Percentiles rank a stretch among this genome's conserved stretches.
Evolutionary conservation across 2,888 invertebrate species (phyloP).

Genomic region (Linyphia triangularis): DNA sequence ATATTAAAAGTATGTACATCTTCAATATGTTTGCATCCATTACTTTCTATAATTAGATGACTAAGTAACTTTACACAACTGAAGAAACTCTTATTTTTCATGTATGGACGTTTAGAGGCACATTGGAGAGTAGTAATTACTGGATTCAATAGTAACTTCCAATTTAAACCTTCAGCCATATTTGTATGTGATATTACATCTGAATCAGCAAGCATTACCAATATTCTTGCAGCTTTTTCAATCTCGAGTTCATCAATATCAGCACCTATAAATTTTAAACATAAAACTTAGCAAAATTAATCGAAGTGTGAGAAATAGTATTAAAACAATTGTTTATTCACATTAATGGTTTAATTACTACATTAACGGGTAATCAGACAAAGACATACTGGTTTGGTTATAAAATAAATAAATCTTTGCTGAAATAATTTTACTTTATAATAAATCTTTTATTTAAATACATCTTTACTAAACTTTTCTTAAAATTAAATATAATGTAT

Average conservation of each 20-base stretch:
- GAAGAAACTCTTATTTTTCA: constrained; percentile 24
- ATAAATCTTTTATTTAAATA: too few species aligned
- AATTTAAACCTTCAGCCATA: background rate
- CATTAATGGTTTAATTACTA: background rate
- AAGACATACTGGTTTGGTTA: too few species aligned
- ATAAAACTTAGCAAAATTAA: background rate
- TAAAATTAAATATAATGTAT: too few species aligned
- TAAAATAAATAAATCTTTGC: too few species aligned
- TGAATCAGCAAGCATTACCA: constrained; percentile 38
- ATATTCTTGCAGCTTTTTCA: constrained; percentile 20
- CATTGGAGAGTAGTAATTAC: background rate
- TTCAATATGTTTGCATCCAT: constrained; percentile 6
- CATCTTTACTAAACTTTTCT: too few species aligned
- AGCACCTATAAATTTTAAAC: constrained; percentile 20
- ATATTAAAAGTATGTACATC: background rate
- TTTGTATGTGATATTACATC: constrained; percentile 10
- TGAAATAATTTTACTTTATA: too few species aligned
- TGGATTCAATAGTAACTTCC: constrained; percentile 26
- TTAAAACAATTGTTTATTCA: background rate
- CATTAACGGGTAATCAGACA: background rate
- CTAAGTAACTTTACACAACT: constrained; percentile 32
- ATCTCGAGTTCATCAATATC: constrained; percentile 13
- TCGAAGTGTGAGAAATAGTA: background rate
- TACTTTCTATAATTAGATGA: constrained; percentile 17
- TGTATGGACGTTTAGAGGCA: constrained; percentile 41